phyloP scores from a whole-genome alignment of 2,113 vertebrate species.

The Pelmatolapia mariae region DNA sequence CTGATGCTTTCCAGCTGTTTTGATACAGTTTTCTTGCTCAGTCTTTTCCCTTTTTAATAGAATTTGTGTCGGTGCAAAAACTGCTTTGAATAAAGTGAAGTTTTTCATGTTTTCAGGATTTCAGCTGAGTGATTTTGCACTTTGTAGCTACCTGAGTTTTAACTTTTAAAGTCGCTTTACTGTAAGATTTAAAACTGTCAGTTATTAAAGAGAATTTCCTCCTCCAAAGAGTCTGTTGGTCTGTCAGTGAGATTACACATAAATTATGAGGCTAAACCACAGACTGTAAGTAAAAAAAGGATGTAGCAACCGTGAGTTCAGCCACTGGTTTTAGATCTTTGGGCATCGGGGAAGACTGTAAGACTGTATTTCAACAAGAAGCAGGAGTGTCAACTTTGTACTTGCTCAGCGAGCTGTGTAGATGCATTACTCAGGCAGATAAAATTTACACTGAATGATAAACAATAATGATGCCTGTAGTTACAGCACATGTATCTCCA shows the following conservation, averaged over 20 bases:
- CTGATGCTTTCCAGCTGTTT: not conserved
- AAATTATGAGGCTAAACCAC: not conserved
- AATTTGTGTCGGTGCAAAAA: not conserved
- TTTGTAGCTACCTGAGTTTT: not conserved
- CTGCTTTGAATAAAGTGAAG: not conserved
- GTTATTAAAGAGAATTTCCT: not conserved
- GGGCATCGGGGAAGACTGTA: not conserved
- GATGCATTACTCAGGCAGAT: not conserved
- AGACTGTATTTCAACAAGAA: not conserved
- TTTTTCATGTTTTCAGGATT: slow-evolving; percentile 6
- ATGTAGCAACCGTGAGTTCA: not conserved
- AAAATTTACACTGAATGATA: not conserved
- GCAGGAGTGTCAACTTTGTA: not conserved
- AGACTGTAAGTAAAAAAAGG: not conserved
- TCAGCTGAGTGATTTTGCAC: not conserved
- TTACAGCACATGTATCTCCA: not conserved
- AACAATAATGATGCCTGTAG: not conserved
- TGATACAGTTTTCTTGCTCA: not conserved
- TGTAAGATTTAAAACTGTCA: not conserved
- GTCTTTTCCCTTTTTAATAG: not conserved
- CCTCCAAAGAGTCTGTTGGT: not conserved
- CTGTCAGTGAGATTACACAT: not conserved
- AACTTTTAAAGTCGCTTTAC: not conserved
- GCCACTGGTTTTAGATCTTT: not conserved
- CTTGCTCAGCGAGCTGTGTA: not conserved